Evolutionary conservation across 2,113 vertebrate species (phyloP).

Genomic region (Microcebus jonahi): DNA sequence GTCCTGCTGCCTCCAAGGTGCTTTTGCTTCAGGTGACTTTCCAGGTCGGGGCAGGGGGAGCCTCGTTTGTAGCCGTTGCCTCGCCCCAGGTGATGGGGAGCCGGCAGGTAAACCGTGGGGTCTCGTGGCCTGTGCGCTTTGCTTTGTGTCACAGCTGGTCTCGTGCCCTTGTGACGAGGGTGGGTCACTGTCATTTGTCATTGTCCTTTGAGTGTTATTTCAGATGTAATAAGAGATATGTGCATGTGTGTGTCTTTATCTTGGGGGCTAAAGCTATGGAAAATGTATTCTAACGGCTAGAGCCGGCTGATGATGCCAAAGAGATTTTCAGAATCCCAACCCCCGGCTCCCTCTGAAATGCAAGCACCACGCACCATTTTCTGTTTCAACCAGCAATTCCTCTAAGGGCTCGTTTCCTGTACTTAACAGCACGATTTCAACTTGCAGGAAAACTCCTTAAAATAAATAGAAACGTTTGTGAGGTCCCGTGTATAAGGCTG

Average conservation of each 20-base stretch:
- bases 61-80: rapidly evolving
- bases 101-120: rapidly evolving
- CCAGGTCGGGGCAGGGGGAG: not conserved
- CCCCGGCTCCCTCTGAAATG: not conserved
- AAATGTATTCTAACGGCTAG: not conserved
- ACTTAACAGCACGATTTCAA: not conserved
- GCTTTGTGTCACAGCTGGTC: not conserved
- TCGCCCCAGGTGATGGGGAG: not conserved
- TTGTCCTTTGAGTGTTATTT: not conserved
- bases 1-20: not conserved
- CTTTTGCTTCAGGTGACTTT: not conserved
- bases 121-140: too few relatives aligned
- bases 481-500: not conserved
- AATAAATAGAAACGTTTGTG: not conserved
- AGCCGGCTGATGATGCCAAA: not conserved
- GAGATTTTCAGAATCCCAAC: not conserved
- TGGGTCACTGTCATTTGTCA: not conserved
- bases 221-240: not conserved
- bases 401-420: not conserved
- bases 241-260: not conserved
- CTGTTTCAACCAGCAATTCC: not conserved
- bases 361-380: not conserved
- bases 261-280: not conserved
- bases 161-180: not conserved
- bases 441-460: not conserved